Evolutionary conservation across 1,140 invertebrate species (phyloP), one percentile per base, ranked within the genome.

Genomic region (Campoletis sonorensis): DNA sequence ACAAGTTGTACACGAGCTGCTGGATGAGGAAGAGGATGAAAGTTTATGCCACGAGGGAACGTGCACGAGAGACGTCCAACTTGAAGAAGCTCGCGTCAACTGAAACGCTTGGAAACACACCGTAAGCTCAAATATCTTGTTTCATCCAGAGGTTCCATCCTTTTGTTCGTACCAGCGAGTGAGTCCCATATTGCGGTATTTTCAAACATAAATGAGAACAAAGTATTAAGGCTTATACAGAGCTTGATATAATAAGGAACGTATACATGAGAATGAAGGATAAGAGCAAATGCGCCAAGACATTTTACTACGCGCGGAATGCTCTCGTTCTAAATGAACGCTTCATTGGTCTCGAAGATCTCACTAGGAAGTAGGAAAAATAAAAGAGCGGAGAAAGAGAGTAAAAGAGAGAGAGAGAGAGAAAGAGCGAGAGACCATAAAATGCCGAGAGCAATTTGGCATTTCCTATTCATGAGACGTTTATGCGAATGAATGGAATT

Each of bases 391-490:
- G 40, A 8, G 11, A 45, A 45, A 13, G 40, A 13, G 40, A 8
- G 40, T 10, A 11, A 45, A 11, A 45, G 7, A 13, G 40, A 45
- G 40, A 64, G n/a, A 72, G 68, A 33, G 23, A 54, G 51, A 72
- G 68, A 51, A 27, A 79, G 26, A 33, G 27, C 26, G 23, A n/a
- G 21, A 67, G 58, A 3, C 23, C 33, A 78, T 78, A 78, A 78
- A 78, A 64, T 78, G 54, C 76, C 54, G 37, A 45, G 37, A 67
- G 61, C 76, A 78, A 78, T 78, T 78, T 78, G 76, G 76, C 76
- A 78, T 67, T 78, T 78, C 58, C 76, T 78, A 78, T 78, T 78
- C 76, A 78, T 78, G 76, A 78, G 76, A 78, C 58, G 76, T 78
- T 78, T 78, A 78, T 78, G 76, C 76, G 76, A 78, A 40, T 26